These are phyloP conservation scores for Perizoma affinitatum DNA, from an alignment of 2,888 invertebrate species.

Conservation along the genomic window DNA sequence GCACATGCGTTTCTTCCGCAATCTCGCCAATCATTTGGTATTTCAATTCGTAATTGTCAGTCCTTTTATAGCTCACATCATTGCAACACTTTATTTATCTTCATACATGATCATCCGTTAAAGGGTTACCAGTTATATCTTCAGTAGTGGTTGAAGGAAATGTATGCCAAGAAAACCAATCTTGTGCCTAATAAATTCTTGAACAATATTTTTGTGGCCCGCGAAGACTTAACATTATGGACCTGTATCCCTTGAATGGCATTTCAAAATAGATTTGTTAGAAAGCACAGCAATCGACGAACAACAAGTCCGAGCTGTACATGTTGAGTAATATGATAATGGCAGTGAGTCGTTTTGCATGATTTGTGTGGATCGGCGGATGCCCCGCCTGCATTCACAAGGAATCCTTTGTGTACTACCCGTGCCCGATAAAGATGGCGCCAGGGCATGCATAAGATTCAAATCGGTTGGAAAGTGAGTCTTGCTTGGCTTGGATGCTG, in stretches of 20 bases:
- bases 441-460: slow-evolving; percentile 32
- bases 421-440: slow-evolving; percentile 46
- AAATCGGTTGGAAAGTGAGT: slow-evolving; percentile 25
- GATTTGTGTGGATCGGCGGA: slow-evolving; percentile 58
- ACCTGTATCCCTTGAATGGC: too few species aligned
- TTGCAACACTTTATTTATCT: too few species aligned
- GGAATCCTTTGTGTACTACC: slow-evolving; percentile 65
- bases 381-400: slow-evolving; percentile 57
- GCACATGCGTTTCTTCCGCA: slow-evolving; percentile 70
- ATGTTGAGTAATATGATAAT: slow-evolving; percentile 48
- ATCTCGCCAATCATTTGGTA: slow-evolving; percentile 47
- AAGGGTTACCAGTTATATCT: too few species aligned
- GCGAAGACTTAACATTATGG: too few species aligned
- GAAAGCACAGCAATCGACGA: too few species aligned
- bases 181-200: too few species aligned
- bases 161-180: too few species aligned
- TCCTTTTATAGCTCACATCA: slow-evolving; percentile 7
- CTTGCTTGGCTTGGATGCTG: slow-evolving; percentile 12
- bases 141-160: too few species aligned
- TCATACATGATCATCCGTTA: too few species aligned
- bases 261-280: too few species aligned
- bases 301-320: slow-evolving; percentile 4
- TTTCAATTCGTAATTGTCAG: slow-evolving; percentile 28
- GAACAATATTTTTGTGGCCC: too few species aligned
- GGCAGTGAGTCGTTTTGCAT: slow-evolving; percentile 55